These are phyloP conservation scores for Eucidaris tribuloides DNA, from an alignment of 35 echinoderm and acorn worm genomes.

Conservation along the genomic window DNA sequence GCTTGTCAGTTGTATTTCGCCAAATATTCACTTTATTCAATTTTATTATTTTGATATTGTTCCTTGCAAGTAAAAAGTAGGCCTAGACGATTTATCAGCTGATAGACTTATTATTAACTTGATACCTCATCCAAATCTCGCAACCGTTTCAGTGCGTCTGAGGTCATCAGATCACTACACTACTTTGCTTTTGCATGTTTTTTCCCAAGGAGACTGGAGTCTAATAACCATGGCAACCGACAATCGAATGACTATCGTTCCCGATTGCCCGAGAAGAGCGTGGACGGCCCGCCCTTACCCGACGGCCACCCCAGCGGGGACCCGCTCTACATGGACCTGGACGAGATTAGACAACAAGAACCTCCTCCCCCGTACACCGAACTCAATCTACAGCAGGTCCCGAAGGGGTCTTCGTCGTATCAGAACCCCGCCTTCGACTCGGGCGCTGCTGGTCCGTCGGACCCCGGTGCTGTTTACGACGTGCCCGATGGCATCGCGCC, in stretches of 20 bases:
- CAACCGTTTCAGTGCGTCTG: no score
- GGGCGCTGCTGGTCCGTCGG: background rate
- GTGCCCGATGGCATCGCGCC: constrained; percentile 1
- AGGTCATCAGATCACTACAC: no score
- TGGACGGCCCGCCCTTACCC: background rate
- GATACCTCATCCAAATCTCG: no score
- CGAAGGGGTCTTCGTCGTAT: background rate
- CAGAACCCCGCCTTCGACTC: constrained; percentile 9
- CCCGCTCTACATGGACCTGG: constrained; percentile 17
- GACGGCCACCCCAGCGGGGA: background rate
- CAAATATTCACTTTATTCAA: no score
- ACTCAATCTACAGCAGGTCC: background rate
- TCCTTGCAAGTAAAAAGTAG: no score
- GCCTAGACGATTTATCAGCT: background rate
- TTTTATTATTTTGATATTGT: no score
- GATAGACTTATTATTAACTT: background rate
- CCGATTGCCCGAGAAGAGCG: background rate
- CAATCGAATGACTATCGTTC: constrained; percentile 1
- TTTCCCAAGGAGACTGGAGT: background rate
- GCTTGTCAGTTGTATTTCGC: no score
- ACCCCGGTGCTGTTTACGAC: background rate
- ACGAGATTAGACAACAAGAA: background rate
- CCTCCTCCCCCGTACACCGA: constrained; percentile 10
- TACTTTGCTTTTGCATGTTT: background rate
- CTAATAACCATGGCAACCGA: background rate